phyloP scores from a whole-genome alignment of 2,888 invertebrate genomes.

The Drosophila trichaetosa region DNA sequence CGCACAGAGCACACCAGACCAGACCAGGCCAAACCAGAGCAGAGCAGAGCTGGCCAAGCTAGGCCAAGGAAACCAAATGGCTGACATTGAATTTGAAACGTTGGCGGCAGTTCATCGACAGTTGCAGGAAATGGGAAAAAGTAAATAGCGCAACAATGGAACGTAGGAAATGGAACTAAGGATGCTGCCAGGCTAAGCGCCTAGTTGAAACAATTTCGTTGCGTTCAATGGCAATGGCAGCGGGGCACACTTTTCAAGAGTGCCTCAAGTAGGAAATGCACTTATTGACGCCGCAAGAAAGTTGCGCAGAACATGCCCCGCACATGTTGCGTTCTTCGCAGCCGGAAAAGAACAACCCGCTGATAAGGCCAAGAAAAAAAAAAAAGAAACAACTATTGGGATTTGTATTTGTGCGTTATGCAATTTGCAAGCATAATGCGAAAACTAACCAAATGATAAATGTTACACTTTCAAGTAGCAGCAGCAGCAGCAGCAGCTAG shows the following conservation, averaged over 20 bases:
- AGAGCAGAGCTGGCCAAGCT: constrained; percentile 1
- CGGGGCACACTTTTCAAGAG: constrained; percentile 7
- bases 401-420: constrained; percentile 8
- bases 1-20: constrained; percentile 11
- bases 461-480: not conserved
- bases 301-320: constrained; percentile 42
- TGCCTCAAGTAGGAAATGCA: constrained; percentile 56
- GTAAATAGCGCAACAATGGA: constrained; percentile 66
- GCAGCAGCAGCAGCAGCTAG: not conserved
- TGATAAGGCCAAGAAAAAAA: constrained; percentile 10
- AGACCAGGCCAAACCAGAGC: not conserved
- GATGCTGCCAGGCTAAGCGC: constrained; percentile 7
- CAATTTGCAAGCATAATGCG: constrained; percentile 28
- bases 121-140: constrained; percentile 68
- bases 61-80: constrained; percentile 67
- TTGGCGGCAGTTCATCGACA: constrained; percentile 35
- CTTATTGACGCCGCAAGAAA: constrained; percentile 45
- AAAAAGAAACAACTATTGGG: constrained; percentile 12
- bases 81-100: constrained; percentile 52
- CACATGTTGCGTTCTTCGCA: constrained; percentile 46
- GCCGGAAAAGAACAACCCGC: constrained; percentile 26
- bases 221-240: constrained; percentile 26
- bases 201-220: constrained; percentile 6
- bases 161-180: constrained; percentile 28
- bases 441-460: constrained; percentile 31